Conservation (phyloP, 2,888 invertebrate genomes). For the Phyto melanocephala region DNA sequence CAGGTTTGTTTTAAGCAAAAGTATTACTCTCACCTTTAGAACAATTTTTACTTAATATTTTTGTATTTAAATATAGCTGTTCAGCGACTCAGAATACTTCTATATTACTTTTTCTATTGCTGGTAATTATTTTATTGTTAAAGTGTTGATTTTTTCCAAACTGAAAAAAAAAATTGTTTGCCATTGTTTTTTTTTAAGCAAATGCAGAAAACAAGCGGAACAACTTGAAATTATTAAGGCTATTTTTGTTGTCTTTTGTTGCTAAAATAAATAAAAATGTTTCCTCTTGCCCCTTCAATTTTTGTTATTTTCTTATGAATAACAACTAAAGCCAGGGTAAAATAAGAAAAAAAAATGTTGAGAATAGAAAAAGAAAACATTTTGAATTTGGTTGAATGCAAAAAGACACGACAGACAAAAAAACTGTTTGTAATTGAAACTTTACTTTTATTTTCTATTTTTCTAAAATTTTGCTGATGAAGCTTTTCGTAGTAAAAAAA, state of each 20-base stretch:
- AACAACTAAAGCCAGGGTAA: constrained; percentile 26
- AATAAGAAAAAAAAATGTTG: neutral
- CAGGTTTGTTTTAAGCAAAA: too few species aligned
- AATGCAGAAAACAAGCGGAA: neutral
- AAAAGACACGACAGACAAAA: neutral
- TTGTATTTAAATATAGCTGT: too few species aligned
- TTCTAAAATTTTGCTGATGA: constrained; percentile 51
- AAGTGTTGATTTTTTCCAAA: neutral
- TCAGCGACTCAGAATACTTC: too few species aligned
- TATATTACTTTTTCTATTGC: neutral
- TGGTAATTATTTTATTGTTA: neutral
- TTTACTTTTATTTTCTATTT: constrained; percentile 52
- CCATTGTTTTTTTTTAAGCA: neutral
- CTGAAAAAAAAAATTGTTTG: neutral
- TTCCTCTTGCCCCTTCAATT: neutral
- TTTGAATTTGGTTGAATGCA: constrained; percentile 9
- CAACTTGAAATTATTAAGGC: neutral
- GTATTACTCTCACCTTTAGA: too few species aligned
- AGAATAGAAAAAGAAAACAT: neutral
- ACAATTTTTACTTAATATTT: too few species aligned
- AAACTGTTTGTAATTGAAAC: constrained; percentile 58
- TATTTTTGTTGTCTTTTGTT: constrained; percentile 21
- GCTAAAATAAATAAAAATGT: constrained; percentile 25
- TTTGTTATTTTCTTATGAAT: constrained; percentile 52
- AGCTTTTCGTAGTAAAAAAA: constrained; percentile 10